Base-by-base conservation (phyloP, 2,888 invertebrate species). In the Cheilosia scutellata region DNA sequence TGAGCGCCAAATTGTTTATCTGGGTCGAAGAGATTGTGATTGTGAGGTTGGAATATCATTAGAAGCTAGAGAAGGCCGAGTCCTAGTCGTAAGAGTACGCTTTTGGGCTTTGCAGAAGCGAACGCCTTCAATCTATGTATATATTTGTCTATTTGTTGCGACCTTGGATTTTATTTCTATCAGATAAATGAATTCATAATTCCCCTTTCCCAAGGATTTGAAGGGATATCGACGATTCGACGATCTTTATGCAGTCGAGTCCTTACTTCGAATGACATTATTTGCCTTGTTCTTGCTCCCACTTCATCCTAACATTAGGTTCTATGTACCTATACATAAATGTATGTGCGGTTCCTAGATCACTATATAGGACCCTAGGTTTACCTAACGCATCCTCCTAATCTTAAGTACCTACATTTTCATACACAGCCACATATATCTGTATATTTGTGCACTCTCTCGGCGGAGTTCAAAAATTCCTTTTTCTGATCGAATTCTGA, bases 401-500 rank as follows among this genome's bases (percentile, higher is more conserved):
- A 27, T 16, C n/a, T n/a, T 16, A 20, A 20, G 16, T 25, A n/a
- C n/a, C n/a, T 29, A 16, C n/a, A 29, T 60, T 9, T n/a, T 16
- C n/a, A 31, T 7, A 58, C 25, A 20, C 44, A 44, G n/a, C 44
- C n/a, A 16, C 16, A 11, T 1, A 51, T 51, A 9, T 51, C 3
- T 47, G 20, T 33, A 0, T 27, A 9, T 49, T 51, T 49, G 4
- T 44, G 29, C 40, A 60, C 5, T 33, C n/a, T 25, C 47, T 33
- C 11, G n/a, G 9, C 16, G 11, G 27, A 9, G 25, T 51, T 11
- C n/a, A 75, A 47, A 63, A 82, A 82, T 82, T 77, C 72, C 82
- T n/a, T 47, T 77, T 58, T 80, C 20, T 49, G 42, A 47, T 72
- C 44, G 51, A 75, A 80, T 84, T 84, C 80, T 27, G 40, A 71